phyloP scores from a whole-genome alignment of 1,140 invertebrate species.

The Pachyrhynchus sulphureomaculatus region DNA sequence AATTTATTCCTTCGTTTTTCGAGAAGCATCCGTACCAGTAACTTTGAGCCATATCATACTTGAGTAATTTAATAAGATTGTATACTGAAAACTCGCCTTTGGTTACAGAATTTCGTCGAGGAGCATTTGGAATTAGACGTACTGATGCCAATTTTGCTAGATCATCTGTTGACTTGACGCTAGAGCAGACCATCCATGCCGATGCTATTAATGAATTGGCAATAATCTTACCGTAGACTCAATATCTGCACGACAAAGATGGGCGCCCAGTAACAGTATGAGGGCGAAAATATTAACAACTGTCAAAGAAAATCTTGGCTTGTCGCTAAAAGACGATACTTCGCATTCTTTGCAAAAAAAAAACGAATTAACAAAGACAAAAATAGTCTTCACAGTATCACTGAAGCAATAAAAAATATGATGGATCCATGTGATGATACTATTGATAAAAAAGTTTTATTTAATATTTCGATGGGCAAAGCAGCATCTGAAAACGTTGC shows the following conservation, averaged over 20 bases:
- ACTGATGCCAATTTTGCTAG: constrained; percentile 11
- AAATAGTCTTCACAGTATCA: too few relatives aligned
- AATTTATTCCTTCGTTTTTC: constrained; percentile 34
- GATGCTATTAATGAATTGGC: constrained; percentile 41
- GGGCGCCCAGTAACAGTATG: constrained; percentile 42
- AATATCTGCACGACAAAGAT: constrained; percentile 43
- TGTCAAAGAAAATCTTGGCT: too few relatives aligned
- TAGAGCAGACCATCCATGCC: constrained; percentile 37
- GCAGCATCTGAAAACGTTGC: too few relatives aligned
- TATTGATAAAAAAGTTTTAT: too few relatives aligned
- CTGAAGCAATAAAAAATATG: too few relatives aligned
- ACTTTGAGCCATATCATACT: constrained; percentile 39
- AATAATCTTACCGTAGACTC: constrained; percentile 37
- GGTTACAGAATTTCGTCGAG: constrained; percentile 28
- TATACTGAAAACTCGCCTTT: constrained; percentile 28
- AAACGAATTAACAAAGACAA: too few relatives aligned
- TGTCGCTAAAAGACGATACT: too few relatives aligned
- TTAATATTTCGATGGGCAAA: too few relatives aligned
- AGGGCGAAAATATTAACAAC: too few relatives aligned
- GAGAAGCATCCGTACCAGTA: constrained; percentile 37
- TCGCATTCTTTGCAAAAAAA: too few relatives aligned
- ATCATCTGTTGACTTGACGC: constrained; percentile 34
- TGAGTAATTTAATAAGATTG: constrained; percentile 29
- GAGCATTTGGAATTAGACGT: constrained; percentile 32
- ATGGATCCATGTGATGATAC: too few relatives aligned